These are phyloP conservation scores for Bombycilla garrulus DNA, from an alignment of 2,113 vertebrate species.

Conservation along the genomic window DNA sequence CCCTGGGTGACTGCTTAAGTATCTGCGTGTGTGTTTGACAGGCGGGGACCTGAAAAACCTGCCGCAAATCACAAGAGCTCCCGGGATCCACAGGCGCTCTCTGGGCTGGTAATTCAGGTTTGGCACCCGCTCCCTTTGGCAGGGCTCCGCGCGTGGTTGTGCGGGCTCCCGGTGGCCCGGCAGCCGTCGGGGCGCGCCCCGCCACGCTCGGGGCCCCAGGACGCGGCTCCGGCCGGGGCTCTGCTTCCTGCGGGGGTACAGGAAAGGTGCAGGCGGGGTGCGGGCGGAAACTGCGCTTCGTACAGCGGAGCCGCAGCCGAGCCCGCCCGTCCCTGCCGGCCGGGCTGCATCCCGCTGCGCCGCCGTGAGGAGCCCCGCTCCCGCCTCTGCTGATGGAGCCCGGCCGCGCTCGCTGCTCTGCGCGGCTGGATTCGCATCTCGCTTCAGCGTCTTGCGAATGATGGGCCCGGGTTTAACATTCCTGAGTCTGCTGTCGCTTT, in stretches of 20 bases:
- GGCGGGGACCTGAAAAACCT: constrained; percentile 77
- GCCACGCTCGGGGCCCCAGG: background rate
- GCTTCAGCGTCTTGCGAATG: background rate
- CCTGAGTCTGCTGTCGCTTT: background rate
- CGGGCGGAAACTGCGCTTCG: background rate
- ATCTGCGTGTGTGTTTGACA: constrained; percentile 53
- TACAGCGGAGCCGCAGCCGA: rapidly evolving
- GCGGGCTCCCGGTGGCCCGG: background rate
- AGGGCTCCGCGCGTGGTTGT: background rate
- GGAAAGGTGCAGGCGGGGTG: background rate
- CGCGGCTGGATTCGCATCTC: background rate
- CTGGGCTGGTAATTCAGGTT: constrained; percentile 74
- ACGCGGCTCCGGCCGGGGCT: background rate
- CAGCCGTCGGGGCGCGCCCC: background rate
- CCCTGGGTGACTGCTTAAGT: constrained; percentile 56
- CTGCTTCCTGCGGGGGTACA: background rate
- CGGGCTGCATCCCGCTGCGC: background rate
- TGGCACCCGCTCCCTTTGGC: constrained; percentile 32
- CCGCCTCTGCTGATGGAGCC: background rate
- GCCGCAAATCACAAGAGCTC: constrained; percentile 51
- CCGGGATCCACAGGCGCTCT: constrained; percentile 12
- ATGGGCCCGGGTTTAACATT: background rate
- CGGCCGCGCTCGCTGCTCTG: rapidly evolving
- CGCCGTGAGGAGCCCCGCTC: background rate
- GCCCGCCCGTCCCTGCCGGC: background rate